Base-by-base conservation (phyloP, 2,113 vertebrate genomes). In the Tricholaema leucomelas region DNA sequence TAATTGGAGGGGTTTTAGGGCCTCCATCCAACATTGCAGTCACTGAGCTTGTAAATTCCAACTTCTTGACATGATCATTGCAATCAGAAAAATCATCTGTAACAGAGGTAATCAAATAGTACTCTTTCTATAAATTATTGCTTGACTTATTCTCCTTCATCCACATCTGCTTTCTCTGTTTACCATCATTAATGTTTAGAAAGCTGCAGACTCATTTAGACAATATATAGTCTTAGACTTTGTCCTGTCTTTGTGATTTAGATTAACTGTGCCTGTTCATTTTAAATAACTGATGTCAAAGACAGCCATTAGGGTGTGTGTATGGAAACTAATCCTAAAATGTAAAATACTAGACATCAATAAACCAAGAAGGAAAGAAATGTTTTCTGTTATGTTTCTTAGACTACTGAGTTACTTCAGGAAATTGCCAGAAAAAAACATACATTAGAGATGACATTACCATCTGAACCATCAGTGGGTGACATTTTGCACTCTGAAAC, bases 381-480 rank as follows among this genome's bases (percentile, higher is more conserved):
- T 0, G 1, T 21, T 19, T 6, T 74, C 23, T 8, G 12, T 24
- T 69, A 36, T 1, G 1, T 35, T 61, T 5, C 10, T 79, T 46
- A 67, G 13, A 33, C 21, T 71, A 24, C 8, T 33, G 1, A n/a
- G 42, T 64, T 52, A 13, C 10, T 15, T 81, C 33, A 58, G 4
- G 7, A 69, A 30, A 5, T 63, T 70, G 28, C n/a, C 3, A 64
- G 33, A 38, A 70, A 54, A 42, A 21, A 48, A 18, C 16, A 14
- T 17, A 35, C 8, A 31, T 50, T 2, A 13, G 10, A 56, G 6
- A 1, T 73, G 35, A 58, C 28, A 44, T 30, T 20, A 42, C 13
- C 7, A 25, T 77, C 44, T 59, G 9, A 24, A 36, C 13, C 6
- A 1, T 40, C 38, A 69, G 9, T 40, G 12, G 2, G 4, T 36